These are phyloP conservation scores for Phasianus colchicus DNA, from an alignment of 2,113 vertebrate genomes.

Conservation along the genomic window DNA sequence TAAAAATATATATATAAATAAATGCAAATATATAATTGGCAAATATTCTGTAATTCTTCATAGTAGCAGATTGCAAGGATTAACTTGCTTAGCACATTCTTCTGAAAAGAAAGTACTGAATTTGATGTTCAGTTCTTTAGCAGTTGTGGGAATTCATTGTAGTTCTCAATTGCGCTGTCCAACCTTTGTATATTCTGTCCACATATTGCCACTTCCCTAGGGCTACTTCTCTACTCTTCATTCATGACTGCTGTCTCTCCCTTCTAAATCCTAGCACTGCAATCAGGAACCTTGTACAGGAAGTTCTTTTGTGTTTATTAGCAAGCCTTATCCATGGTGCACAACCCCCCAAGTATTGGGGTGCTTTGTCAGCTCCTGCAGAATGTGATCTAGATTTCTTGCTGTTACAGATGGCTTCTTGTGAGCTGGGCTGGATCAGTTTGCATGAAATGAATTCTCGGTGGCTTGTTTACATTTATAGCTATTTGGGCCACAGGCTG, in stretches of 20 bases:
- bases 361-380: background rate
- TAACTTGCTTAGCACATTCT: background rate
- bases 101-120: background rate
- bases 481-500: background rate
- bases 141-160: background rate
- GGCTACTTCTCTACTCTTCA: background rate
- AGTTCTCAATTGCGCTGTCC: background rate
- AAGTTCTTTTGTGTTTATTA: background rate
- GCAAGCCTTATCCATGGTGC: accelerated
- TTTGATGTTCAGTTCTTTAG: background rate
- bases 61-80: background rate
- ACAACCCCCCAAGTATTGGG: background rate
- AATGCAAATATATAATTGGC: background rate
- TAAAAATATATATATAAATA: too few species aligned
- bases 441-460: slow-evolving; percentile 16
- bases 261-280: background rate
- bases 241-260: background rate
- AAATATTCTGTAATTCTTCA: background rate
- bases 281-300: background rate
- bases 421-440: background rate
- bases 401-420: background rate
- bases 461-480: slow-evolving; percentile 35
- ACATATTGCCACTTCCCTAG: background rate
- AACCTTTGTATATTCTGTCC: background rate
- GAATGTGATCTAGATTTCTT: background rate